Evolutionary conservation across 2,797 vertebrate species (phyloP).

Genomic region (Dicrostonyx torquatus): DNA sequence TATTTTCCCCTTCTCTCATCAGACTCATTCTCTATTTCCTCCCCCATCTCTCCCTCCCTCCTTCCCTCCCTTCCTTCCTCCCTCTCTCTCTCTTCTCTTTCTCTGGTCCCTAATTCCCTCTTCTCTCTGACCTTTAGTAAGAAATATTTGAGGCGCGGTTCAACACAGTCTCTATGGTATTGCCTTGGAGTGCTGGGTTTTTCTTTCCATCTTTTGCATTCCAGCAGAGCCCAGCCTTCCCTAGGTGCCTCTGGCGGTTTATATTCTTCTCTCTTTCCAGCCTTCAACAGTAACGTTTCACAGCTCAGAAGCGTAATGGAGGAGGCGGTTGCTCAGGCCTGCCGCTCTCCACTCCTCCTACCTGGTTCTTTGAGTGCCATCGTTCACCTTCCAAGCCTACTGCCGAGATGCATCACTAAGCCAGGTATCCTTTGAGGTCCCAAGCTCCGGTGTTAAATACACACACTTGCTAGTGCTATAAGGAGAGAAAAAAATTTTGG

Average conservation of each 20-base stretch:
- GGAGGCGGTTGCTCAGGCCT: neutral
- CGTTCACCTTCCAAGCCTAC: neutral
- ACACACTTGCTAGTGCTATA: neutral
- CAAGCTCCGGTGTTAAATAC: constrained; percentile 28
- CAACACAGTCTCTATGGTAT: neutral
- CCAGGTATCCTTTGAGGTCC: neutral
- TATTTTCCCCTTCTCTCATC: neutral
- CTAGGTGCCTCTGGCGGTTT: neutral
- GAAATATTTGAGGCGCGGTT: neutral
- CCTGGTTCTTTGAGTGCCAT: neutral
- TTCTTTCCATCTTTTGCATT: constrained; percentile 43
- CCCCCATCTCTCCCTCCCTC: neutral
- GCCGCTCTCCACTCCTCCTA: neutral
- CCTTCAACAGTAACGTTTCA: constrained; percentile 32
- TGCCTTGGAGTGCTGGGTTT: neutral
- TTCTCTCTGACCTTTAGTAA: constrained; percentile 24
- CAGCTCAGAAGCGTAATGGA: neutral
- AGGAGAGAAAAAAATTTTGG: neutral
- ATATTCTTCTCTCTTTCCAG: constrained; percentile 25
- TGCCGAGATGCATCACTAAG: neutral
- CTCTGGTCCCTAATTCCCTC: neutral
- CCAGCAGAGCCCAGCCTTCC: neutral
- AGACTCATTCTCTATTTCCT: neutral
- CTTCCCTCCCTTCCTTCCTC: neutral
- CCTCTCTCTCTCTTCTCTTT: neutral